Base-by-base conservation (phyloP, 2,888 invertebrate species). In the Monochamus alternatus region DNA sequence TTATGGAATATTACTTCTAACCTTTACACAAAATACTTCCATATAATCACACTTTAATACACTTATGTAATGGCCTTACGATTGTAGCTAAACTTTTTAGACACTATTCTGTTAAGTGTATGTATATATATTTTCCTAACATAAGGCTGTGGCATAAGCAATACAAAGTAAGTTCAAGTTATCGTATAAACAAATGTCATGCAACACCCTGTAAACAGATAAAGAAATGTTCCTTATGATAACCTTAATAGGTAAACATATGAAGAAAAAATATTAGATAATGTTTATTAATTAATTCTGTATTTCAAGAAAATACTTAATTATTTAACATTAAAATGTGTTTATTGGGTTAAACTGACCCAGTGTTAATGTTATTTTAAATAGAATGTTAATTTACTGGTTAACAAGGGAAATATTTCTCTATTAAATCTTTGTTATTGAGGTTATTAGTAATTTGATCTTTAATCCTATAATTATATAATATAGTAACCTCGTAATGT, bases 291-390 rank as follows among this genome's bases (percentile, higher is more conserved):
- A 74, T 74, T 78, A 76, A 77, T 78, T 79, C 73, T 79, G 75
- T 78, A 80, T 80, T 78, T 80, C 73, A 78, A 78, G 78, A 78
- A 80, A 78, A 80, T 80, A 77, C 76, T 80, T 78, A 77, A 77
- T 75, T 79, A 63, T 77, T 69, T 74, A 75, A 73, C 74, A 68
- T 65, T 65, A 65, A 51, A 51, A 64, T 43, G 5, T 47, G 22
- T 62, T 32, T 62, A 38, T 38, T 62, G 62, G 32, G 38, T 60
- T 30, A 60, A 31, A 12, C 9, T 47, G 12, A 47, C 38, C 38
- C 38, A 5, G 38, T 38, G 38, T 38, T 38, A 7, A 38, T 7
- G 3, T 47, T 47, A 12, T 12, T 47, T 47, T 7, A 22, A 22
- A 22, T 22, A 22, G 22, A 22, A 22, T 22, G 22, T 22, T 22